Base-by-base conservation (phyloP, 2,113 vertebrate species). In the Burhinus bistriatus region DNA sequence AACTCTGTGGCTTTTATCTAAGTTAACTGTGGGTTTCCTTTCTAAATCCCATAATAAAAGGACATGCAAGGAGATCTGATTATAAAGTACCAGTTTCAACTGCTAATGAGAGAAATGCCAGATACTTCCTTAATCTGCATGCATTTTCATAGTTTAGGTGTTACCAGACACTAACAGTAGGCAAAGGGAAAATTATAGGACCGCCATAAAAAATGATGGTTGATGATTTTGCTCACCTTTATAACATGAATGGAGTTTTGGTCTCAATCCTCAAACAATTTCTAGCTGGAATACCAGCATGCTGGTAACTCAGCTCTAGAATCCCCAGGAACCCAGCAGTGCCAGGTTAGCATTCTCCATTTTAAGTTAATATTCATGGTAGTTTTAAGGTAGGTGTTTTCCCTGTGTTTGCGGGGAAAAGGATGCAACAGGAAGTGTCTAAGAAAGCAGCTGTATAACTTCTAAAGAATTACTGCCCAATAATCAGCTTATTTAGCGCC, bases 181-280 rank as follows among this genome's bases (percentile, higher is more conserved):
- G 21, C 32, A 85, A 80, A 72, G 4, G 15, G 45, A 51, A 91
- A 65, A 84, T 45, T 16, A 52, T 0, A 57, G 29, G 58, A 29
- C 20, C 6, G 3, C 8, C 4, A 5, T 73, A 68, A 87, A 54
- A 78, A 75, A n/a, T 4, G 2, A 47, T 12, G 9, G 47, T 12
- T 49, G 23, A 58, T 44, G 32, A 64, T 77, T 87, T 72, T 72
- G 6, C 15, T 51, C 42, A 40, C 15, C 12, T 76, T 86, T 65
- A 26, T 21, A 49, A 52, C 12, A 69, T 0, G 0, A 70, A 34
- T 3, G 8, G 38, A 21, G 2, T 32, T 80, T 52, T 76, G 27
- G 23, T 66, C 92, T 83, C 11, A 12, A 18, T 73, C 32, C 75
- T 69, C 38, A 40, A 75, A 54, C 7, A 11, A 55, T 32, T 77